These are phyloP conservation scores for Xanthorhoe spadicearia DNA, from an alignment of 2,888 invertebrate species.

Conservation along the genomic window DNA sequence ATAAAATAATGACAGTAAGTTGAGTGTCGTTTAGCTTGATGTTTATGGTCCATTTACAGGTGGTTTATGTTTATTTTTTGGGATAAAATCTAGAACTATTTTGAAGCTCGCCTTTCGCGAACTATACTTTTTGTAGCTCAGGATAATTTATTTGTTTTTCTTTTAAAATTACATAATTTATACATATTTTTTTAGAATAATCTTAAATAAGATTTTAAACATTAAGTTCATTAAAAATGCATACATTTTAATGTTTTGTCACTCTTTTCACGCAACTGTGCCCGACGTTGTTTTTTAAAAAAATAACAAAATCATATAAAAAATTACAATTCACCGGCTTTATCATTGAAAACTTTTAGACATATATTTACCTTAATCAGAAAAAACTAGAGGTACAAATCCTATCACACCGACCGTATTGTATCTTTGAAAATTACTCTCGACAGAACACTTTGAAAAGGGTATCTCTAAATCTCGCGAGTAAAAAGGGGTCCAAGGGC, in stretches of 20 bases:
- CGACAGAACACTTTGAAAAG: slow-evolving; percentile 20
- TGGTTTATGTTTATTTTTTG: slow-evolving; percentile 4
- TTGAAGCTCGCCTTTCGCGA: not conserved
- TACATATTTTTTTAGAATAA: too few relatives aligned
- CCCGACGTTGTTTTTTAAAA: too few relatives aligned
- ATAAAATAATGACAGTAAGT: slow-evolving; percentile 47
- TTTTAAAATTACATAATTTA: too few relatives aligned
- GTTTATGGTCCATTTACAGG: slow-evolving; percentile 21
- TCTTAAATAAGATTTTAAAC: too few relatives aligned
- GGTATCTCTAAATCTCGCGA: slow-evolving; percentile 25
- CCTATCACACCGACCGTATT: not conserved
- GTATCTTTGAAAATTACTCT: slow-evolving; percentile 18
- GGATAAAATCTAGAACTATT: not conserved
- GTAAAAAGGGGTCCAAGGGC: slow-evolving; percentile 29
- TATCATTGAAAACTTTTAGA: too few relatives aligned
- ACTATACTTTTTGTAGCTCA: not conserved
- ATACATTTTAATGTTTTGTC: too few relatives aligned
- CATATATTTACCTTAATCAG: too few relatives aligned
- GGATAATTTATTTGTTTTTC: too few relatives aligned
- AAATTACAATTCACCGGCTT: too few relatives aligned
- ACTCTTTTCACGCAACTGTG: too few relatives aligned
- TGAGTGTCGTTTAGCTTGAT: slow-evolving; percentile 31
- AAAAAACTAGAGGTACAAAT: not conserved
- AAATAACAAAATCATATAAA: too few relatives aligned
- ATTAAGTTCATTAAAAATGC: too few relatives aligned